phyloP scores from a whole-genome alignment of 1,140 invertebrate species.

The Drosophila sulfurigaster region DNA sequence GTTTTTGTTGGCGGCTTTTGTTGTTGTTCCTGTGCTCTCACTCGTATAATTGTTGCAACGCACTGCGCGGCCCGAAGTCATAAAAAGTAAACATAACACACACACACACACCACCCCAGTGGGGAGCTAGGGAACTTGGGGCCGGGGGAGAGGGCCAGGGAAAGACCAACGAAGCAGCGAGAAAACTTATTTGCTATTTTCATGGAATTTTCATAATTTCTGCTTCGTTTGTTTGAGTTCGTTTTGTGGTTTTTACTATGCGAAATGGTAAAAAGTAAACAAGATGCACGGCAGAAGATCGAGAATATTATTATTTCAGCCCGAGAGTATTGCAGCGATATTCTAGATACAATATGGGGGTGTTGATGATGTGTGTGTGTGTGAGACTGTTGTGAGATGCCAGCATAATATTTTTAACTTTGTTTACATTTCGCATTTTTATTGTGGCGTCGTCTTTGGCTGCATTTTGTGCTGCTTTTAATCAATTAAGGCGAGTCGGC shows the following conservation, averaged over 20 bases:
- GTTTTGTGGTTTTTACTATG: conserved; percentile 58
- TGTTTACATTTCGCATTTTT: conserved; percentile 82
- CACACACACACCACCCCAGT: conserved; percentile 13
- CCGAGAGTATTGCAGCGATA: conserved; percentile 46
- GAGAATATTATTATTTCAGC: conserved; percentile 68
- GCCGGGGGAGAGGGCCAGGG: neutral
- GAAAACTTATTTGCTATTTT: conserved; percentile 82
- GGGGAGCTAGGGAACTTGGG: neutral
- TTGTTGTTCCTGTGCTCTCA: conserved; percentile 62
- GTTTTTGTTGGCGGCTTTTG: conserved; percentile 28
- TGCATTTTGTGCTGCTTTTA: conserved; percentile 59
- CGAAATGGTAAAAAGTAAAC: conserved; percentile 73
- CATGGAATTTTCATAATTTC: conserved; percentile 81
- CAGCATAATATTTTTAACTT: conserved; percentile 79
- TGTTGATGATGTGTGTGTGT: conserved; percentile 27
- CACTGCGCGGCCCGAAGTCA: conserved; percentile 71
- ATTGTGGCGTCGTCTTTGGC: conserved; percentile 68
- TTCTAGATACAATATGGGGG: conserved; percentile 31
- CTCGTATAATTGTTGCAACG: conserved; percentile 79
- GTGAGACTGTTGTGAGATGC: conserved; percentile 45
- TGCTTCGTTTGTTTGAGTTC: conserved; percentile 61
- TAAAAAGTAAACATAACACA: conserved; percentile 77
- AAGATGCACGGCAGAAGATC: conserved; percentile 53
- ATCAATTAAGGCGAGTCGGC: conserved; percentile 70
- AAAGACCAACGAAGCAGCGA: conserved; percentile 36